Conservation (phyloP, 2,888 invertebrate genomes). For the Scaptomyza caliginosa region DNA sequence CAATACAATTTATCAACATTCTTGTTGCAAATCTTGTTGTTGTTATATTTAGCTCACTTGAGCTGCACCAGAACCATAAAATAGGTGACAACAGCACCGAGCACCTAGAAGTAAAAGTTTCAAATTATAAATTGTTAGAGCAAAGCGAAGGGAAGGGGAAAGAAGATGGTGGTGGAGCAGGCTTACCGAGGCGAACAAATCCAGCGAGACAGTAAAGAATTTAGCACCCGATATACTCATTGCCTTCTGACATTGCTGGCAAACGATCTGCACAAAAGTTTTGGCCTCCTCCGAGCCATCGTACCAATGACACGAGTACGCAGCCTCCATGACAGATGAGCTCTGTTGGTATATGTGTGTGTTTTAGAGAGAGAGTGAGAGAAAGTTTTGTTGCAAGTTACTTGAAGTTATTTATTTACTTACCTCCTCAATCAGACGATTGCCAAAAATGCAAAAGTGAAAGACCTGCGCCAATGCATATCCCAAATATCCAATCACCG, state of each 20-base stretch:
- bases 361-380: not conserved
- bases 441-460: slow-evolving; percentile 94
- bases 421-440: slow-evolving; percentile 94
- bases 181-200: slow-evolving; percentile 94
- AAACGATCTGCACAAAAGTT: slow-evolving; percentile 95
- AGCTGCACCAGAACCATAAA: slow-evolving; percentile 96
- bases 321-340: slow-evolving; percentile 95
- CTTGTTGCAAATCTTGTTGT: slow-evolving; percentile 1
- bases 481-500: slow-evolving; percentile 90
- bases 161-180: not conserved
- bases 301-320: slow-evolving; percentile 95
- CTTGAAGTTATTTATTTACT: slow-evolving; percentile 27
- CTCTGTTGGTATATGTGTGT: slow-evolving; percentile 86
- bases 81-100: slow-evolving; percentile 94
- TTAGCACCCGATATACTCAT: slow-evolving; percentile 95
- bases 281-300: slow-evolving; percentile 95
- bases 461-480: slow-evolving; percentile 94
- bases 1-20: slow-evolving; percentile 35
- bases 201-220: slow-evolving; percentile 94
- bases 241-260: slow-evolving; percentile 95
- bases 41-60: slow-evolving; percentile 85
- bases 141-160: not conserved
- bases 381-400: not conserved
- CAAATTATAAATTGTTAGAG: slow-evolving; percentile 13
- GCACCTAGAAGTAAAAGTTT: slow-evolving; percentile 87